These are phyloP conservation scores for Urocyon cinereoargenteus DNA, from an alignment of 2,797 vertebrate species.

Conservation along the genomic window DNA sequence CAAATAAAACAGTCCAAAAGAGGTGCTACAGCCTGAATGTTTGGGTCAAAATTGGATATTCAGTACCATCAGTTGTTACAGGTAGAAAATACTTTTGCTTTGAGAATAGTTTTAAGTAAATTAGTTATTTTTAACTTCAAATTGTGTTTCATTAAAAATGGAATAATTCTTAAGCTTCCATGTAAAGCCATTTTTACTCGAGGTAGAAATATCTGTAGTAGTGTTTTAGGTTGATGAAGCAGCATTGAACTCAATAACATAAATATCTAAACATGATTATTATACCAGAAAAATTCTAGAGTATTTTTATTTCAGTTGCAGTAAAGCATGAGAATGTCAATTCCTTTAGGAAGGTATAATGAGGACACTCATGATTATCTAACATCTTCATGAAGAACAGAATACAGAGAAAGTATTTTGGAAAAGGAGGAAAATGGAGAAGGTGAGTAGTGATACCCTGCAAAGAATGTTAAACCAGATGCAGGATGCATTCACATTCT, in stretches of 20 bases:
- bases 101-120: background rate
- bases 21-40: background rate
- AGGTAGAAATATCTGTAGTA: background rate
- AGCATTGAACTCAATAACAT: background rate
- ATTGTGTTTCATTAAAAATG: background rate
- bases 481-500: background rate
- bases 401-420: background rate
- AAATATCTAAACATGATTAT: background rate
- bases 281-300: background rate
- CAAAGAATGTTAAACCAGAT: background rate
- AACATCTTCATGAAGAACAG: background rate
- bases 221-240: background rate
- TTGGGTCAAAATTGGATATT: background rate
- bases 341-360: slow-evolving; percentile 13
- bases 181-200: background rate
- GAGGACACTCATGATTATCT: background rate
- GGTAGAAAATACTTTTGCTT: background rate
- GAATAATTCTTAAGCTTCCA: background rate
- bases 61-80: background rate
- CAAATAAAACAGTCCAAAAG: background rate
- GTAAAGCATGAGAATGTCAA: background rate
- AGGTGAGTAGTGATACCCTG: background rate
- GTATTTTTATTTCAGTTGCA: background rate
- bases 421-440: background rate
- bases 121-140: background rate